These are phyloP conservation scores for Beris chalybata DNA, from an alignment of 2,888 invertebrate species.

Conservation along the genomic window DNA sequence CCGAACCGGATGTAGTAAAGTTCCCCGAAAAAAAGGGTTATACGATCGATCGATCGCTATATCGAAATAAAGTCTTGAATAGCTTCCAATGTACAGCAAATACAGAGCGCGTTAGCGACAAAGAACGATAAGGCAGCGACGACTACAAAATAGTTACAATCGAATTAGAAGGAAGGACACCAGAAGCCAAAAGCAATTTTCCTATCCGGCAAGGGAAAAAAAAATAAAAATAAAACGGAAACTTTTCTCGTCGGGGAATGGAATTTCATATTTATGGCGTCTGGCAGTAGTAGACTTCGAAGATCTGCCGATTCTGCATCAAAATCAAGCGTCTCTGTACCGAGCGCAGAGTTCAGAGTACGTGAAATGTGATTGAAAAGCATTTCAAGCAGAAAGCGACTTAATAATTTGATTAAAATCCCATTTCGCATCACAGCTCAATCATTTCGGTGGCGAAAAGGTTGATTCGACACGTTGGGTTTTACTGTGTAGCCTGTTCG, in stretches of 20 bases:
- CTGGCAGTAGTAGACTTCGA: slow-evolving; percentile 17
- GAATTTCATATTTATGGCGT: slow-evolving; percentile 30
- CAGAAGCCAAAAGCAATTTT: too few relatives aligned
- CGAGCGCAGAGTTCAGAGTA: slow-evolving; percentile 6
- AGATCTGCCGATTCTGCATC: slow-evolving; percentile 9
- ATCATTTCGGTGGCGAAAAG: background rate
- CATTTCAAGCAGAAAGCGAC: slow-evolving; percentile 28
- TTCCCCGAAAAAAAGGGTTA: too few relatives aligned
- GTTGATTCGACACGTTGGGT: too few relatives aligned
- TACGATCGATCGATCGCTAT: too few relatives aligned
- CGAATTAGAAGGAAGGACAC: slow-evolving; percentile 16
- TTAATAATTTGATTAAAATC: slow-evolving; percentile 30
- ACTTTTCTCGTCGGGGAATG: slow-evolving; percentile 4
- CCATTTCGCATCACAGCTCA: slow-evolving; percentile 18
- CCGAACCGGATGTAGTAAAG: too few relatives aligned
- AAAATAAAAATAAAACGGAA: too few relatives aligned
- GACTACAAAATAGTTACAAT: slow-evolving; percentile 5
- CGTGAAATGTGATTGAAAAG: slow-evolving; percentile 26
- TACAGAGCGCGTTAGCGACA: too few relatives aligned
- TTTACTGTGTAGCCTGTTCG: too few relatives aligned
- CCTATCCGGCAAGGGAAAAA: too few relatives aligned
- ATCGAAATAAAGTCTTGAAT: too few relatives aligned
- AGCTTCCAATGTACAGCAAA: too few relatives aligned
- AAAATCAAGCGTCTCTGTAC: background rate
- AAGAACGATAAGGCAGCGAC: too few relatives aligned